phyloP scores from a whole-genome alignment of 2,113 vertebrate species.

The Perca flavescens region DNA sequence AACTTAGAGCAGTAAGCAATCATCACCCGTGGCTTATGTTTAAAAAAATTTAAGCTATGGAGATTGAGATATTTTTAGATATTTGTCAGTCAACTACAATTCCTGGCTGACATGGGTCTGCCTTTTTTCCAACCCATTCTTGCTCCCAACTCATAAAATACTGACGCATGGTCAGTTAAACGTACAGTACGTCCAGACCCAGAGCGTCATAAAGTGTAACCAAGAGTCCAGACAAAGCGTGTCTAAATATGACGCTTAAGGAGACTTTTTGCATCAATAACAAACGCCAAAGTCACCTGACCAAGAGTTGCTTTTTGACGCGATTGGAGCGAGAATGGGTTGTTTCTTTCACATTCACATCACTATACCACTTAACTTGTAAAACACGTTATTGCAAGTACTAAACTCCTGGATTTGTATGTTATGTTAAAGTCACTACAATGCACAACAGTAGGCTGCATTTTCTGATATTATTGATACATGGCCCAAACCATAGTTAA shows the following conservation, averaged over 20 bases:
- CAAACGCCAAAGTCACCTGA: no score
- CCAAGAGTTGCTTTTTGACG: no score
- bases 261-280: no score
- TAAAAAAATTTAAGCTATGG: no score
- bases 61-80: neutral
- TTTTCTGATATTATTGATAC: neutral
- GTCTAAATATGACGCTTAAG: no score
- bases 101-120: neutral
- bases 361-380: neutral
- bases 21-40: neutral
- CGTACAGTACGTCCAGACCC: no score
- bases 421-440: neutral
- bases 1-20: constrained; percentile 12
- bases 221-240: no score
- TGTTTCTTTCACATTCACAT: neutral
- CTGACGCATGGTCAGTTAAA: no score
- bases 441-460: neutral
- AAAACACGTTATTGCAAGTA: neutral
- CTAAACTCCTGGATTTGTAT: neutral
- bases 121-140: neutral
- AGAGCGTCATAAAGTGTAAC: no score
- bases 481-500: neutral
- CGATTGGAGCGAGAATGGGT: no score
- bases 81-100: neutral
- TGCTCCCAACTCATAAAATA: no score